Evolutionary conservation across 1,140 invertebrate species (phyloP).

Genomic region (Atta texana): DNA sequence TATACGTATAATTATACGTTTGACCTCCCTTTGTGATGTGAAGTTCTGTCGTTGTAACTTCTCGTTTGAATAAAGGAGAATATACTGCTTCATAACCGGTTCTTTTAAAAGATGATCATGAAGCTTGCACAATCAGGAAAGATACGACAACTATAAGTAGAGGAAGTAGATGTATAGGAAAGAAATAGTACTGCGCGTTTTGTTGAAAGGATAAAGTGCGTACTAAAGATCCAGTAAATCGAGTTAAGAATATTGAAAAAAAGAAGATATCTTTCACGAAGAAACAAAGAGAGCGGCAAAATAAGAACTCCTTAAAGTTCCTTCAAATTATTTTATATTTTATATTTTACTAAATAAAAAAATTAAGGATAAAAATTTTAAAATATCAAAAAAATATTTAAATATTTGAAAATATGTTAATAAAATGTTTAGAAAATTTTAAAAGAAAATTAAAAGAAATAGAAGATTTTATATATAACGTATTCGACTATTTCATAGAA

Average conservation of each 20-base stretch:
- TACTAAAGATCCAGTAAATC: not conserved
- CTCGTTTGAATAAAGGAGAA: not conserved
- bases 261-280: not conserved
- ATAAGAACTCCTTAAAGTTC: not conserved
- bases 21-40: not conserved
- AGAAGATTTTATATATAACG: not conserved
- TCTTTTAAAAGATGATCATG: not conserved
- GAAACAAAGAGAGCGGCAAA: not conserved
- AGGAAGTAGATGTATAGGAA: too few species aligned
- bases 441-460: not conserved
- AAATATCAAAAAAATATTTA: not conserved
- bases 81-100: conserved; percentile 3
- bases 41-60: not conserved
- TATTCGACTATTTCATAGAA: not conserved
- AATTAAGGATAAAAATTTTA: not conserved
- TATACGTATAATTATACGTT: not conserved
- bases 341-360: not conserved
- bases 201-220: not conserved
- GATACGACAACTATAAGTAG: not conserved
- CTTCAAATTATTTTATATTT: not conserved
- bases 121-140: conserved; percentile 5
- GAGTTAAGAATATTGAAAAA: not conserved
- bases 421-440: not conserved
- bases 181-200: not conserved
- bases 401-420: not conserved